Evolutionary conservation across 2,113 vertebrate species (phyloP).

Genomic region (Lota lota): DNA sequence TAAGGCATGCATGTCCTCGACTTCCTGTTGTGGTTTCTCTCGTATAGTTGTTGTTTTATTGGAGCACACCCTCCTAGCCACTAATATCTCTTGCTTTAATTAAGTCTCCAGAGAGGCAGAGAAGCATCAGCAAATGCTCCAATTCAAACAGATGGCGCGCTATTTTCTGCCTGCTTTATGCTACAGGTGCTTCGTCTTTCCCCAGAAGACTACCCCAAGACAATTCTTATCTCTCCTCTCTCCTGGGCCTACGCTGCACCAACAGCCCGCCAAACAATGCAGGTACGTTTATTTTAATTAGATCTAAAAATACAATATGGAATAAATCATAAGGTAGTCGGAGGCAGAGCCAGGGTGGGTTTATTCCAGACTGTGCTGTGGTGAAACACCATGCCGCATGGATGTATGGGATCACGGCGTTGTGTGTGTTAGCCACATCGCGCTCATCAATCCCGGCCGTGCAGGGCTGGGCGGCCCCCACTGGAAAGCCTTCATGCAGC

Average conservation of each 20-base stretch:
- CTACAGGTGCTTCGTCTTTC: constrained; percentile 54
- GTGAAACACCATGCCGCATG: no score
- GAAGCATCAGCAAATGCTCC: constrained; percentile 44
- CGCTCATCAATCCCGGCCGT: constrained; percentile 12
- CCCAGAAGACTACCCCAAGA: constrained; percentile 36
- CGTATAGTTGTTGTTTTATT: constrained; percentile 32
- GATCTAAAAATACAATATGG: constrained; percentile 49
- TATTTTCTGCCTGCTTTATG: constrained; percentile 65
- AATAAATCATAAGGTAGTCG: constrained; percentile 61
- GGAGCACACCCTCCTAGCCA: constrained; percentile 40
- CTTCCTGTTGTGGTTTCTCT: no score
- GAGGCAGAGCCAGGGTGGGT: constrained; percentile 20
- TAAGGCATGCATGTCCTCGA: no score
- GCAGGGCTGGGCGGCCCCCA: constrained; percentile 18
- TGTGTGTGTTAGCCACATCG: no score
- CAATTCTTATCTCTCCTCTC: constrained; percentile 41
- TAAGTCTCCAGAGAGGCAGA: constrained; percentile 64
- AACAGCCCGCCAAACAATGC: constrained; percentile 48
- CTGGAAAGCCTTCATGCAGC: constrained; percentile 52
- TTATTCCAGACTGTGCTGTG: no score
- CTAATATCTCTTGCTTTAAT: constrained; percentile 67
- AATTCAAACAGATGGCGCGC: constrained; percentile 62
- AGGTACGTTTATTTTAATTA: constrained; percentile 61
- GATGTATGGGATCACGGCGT: no score
- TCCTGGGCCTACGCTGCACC: constrained; percentile 22